Percentiles rank a stretch among this genome's conserved stretches.
Evolutionary conservation across 2,113 vertebrate species (phyloP).

Genomic region (Tachycineta bicolor): DNA sequence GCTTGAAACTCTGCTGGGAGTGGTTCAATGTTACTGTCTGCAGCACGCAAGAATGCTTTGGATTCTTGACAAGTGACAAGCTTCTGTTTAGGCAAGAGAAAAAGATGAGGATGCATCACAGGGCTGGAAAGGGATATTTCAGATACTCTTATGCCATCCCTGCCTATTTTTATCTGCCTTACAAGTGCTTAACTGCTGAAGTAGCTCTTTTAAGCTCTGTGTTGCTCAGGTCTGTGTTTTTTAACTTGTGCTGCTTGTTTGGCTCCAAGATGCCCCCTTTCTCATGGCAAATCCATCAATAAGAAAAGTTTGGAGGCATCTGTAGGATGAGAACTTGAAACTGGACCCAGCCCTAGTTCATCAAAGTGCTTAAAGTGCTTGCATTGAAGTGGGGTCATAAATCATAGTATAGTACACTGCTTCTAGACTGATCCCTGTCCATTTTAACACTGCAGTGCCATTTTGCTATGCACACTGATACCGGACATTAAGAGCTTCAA

Average conservation of each 20-base stretch:
- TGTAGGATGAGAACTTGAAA: neutral
- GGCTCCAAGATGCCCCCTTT: neutral
- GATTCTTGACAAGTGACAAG: neutral
- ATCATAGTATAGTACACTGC: neutral
- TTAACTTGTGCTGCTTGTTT: neutral
- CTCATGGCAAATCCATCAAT: neutral
- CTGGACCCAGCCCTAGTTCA: neutral
- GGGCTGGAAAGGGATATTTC: neutral
- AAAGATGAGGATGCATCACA: neutral
- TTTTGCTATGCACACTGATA: neutral
- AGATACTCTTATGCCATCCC: neutral
- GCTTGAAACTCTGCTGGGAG: neutral
- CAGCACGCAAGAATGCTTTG: neutral
- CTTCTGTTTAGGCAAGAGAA: neutral
- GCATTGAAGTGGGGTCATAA: neutral
- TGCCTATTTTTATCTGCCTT: neutral
- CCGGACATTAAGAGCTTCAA: neutral
- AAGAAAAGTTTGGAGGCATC: neutral
- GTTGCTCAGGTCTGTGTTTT: neutral
- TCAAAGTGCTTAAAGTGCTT: neutral
- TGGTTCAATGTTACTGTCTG: neutral
- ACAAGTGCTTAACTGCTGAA: neutral
- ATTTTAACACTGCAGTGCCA: fast-evolving
- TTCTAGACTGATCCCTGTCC: neutral
- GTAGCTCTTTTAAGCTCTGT: neutral